Percentiles rank a stretch among this genome's conserved stretches.
Evolutionary conservation across 2,888 invertebrate species (phyloP).

Genomic region (Laothoe populi): DNA sequence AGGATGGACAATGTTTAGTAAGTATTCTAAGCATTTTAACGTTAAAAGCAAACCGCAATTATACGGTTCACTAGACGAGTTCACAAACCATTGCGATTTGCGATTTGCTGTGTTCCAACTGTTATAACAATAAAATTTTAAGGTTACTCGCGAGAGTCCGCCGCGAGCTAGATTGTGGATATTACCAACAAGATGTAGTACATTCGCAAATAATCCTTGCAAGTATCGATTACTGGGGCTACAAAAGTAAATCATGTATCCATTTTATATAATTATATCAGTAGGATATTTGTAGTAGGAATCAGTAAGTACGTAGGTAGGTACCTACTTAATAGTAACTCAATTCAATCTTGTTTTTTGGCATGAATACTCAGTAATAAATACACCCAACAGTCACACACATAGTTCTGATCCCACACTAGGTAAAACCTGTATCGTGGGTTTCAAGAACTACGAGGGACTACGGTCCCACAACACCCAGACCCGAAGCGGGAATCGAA

Average conservation of each 20-base stretch:
- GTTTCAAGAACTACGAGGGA: no score
- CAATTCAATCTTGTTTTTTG: no score
- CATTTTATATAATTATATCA: no score
- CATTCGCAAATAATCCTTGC: slow-evolving; percentile 26
- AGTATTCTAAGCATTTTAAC: slow-evolving; percentile 30
- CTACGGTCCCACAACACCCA: no score
- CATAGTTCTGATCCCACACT: no score
- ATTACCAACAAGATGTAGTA: slow-evolving; percentile 29
- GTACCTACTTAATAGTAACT: no score
- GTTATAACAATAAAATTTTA: slow-evolving; percentile 47
- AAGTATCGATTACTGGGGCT: slow-evolving; percentile 19
- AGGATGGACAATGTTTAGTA: neutral
- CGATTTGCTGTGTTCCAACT: slow-evolving; percentile 31
- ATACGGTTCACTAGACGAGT: slow-evolving; percentile 33
- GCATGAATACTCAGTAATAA: no score
- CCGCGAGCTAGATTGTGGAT: slow-evolving; percentile 30
- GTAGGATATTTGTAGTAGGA: no score
- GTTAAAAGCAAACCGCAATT: slow-evolving; percentile 45
- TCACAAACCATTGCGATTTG: slow-evolving; percentile 32
- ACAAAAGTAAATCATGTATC: slow-evolving; percentile 4
- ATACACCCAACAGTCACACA: no score
- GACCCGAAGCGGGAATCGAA: no score
- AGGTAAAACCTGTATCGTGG: no score
- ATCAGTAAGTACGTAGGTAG: no score
- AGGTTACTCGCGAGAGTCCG: slow-evolving; percentile 34